Evolutionary conservation across 2,113 vertebrate genomes (phyloP).

Genomic region (Cyprinodon tularosa): DNA sequence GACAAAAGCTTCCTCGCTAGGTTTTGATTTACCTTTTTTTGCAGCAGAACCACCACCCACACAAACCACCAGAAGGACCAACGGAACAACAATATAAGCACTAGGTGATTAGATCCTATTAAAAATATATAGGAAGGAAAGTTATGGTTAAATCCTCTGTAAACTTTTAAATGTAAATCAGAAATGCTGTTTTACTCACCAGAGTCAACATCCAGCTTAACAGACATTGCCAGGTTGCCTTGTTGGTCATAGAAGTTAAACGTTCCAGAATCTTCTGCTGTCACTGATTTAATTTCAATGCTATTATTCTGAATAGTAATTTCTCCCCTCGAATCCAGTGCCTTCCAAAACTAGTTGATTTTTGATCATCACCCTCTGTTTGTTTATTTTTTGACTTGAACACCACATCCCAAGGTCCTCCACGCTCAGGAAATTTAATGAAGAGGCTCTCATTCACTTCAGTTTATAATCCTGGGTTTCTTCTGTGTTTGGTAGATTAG

Average conservation of each 20-base stretch:
- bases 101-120: too few species aligned
- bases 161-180: too few species aligned
- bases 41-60: too few species aligned
- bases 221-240: conserved; percentile 14
- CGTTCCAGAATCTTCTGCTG: conserved; percentile 8
- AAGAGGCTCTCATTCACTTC: fast-evolving
- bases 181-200: too few species aligned
- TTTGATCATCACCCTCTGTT: not conserved
- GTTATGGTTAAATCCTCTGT: too few species aligned
- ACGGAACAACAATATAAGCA: too few species aligned
- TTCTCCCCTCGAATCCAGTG: not conserved
- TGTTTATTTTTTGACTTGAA: not conserved
- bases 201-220: not conserved
- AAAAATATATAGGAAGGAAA: too few species aligned
- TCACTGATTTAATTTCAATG: not conserved
- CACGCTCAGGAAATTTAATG: fast-evolving
- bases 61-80: too few species aligned
- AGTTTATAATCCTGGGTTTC: fast-evolving
- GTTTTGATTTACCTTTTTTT: too few species aligned
- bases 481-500: conserved; percentile 35
- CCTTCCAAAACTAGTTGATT: fast-evolving
- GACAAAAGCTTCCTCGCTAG: too few species aligned
- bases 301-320: fast-evolving
- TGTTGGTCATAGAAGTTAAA: conserved; percentile 38
- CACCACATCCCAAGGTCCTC: not conserved